Evolutionary conservation across 1,140 invertebrate genomes (phyloP).

Genomic region (Drosophila seguyi): DNA sequence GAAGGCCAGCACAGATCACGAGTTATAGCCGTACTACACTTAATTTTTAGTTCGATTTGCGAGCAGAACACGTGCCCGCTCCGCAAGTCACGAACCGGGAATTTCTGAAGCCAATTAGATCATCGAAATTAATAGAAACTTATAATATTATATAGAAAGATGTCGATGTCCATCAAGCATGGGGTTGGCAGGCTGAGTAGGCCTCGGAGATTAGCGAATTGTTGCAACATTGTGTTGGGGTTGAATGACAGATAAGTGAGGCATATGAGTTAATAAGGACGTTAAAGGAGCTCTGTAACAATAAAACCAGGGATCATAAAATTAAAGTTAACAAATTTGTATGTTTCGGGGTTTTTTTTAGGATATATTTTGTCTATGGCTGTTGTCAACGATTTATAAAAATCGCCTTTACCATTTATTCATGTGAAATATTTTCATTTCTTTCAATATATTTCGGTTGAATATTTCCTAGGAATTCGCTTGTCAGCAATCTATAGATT

Average conservation of each 20-base stretch:
- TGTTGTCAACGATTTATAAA: not conserved
- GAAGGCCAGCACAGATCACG: slow-evolving; percentile 39
- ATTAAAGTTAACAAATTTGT: not conserved
- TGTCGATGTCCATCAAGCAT: not conserved
- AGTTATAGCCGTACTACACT: slow-evolving; percentile 14
- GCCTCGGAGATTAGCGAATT: slow-evolving; percentile 18
- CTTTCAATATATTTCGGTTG: not conserved
- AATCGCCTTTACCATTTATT: not conserved
- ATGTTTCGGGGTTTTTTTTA: no score
- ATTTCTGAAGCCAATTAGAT: slow-evolving; percentile 46
- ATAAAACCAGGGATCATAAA: not conserved
- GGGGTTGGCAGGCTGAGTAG: slow-evolving; percentile 12
- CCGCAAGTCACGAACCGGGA: slow-evolving; percentile 18
- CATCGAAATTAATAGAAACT: slow-evolving; percentile 32
- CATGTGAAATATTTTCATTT: not conserved
- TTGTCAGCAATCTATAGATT: not conserved
- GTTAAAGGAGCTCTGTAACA: not conserved
- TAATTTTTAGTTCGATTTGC: slow-evolving; percentile 13
- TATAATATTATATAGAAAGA: not conserved
- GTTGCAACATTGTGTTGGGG: slow-evolving; percentile 16
- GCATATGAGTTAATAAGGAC: not conserved
- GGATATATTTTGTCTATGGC: not conserved
- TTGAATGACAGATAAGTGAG: slow-evolving; percentile 2
- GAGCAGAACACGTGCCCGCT: slow-evolving; percentile 39
- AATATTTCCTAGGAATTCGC: not conserved